Percentiles rank a stretch among this genome's conserved stretches.
phyloP scores from a whole-genome alignment of 2,113 vertebrate genomes.

The Hipposideros armiger region DNA sequence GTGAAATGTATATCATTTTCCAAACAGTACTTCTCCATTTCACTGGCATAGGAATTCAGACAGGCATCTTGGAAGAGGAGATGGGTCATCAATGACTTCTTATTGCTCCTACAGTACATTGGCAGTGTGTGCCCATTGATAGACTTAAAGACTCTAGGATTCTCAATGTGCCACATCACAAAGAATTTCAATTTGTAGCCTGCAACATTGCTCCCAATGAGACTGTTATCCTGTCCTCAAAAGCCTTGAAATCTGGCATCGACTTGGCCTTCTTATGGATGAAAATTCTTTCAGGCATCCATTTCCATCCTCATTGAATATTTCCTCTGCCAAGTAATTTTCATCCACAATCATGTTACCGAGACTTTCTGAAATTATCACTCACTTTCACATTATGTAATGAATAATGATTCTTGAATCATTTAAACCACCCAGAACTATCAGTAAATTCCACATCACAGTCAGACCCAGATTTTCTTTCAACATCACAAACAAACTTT shows the following conservation, averaged over 20 bases:
- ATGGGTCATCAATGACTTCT: not conserved
- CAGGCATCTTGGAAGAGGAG: not conserved
- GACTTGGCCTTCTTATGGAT: not conserved
- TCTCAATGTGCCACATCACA: not conserved
- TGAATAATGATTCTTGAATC: not conserved
- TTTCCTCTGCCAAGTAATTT: not conserved
- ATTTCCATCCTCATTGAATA: not conserved
- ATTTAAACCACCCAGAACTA: not conserved
- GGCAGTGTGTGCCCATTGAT: not conserved
- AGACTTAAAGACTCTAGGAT: not conserved
- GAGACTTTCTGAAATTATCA: not conserved
- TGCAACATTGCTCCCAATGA: not conserved
- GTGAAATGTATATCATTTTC: not conserved
- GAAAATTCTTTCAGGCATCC: not conserved
- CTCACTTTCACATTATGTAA: not conserved
- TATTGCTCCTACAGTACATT: not conserved
- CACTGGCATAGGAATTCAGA: not conserved
- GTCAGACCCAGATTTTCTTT: not conserved
- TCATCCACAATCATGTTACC: not conserved
- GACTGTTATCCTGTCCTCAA: not conserved
- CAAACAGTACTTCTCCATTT: not conserved
- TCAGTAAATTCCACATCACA: not conserved
- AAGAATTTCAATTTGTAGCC: not conserved
- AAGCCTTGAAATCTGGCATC: not conserved
- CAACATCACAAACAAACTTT: not conserved